phyloP scores from a whole-genome alignment of 1,140 invertebrate species.

The Dendrolimus punctatus region DNA sequence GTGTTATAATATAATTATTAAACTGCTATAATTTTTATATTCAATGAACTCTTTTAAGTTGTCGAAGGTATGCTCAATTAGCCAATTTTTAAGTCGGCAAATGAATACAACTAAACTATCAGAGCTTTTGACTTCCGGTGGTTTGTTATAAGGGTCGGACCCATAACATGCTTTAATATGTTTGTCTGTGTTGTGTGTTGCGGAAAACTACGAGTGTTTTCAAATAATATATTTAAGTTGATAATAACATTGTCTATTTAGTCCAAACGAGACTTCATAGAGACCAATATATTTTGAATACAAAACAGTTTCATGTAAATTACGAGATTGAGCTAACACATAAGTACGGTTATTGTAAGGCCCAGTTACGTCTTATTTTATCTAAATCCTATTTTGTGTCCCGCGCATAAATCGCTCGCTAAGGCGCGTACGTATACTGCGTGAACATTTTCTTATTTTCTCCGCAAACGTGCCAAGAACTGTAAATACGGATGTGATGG shows the following conservation, averaged over 20 bases:
- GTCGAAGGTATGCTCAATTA: no score
- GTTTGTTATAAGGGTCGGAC: no score
- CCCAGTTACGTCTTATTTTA: slow-evolving; percentile 54
- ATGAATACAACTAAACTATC: no score
- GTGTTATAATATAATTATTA: no score
- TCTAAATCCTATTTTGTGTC: slow-evolving; percentile 65
- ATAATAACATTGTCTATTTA: slow-evolving; percentile 33
- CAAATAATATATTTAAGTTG: no score
- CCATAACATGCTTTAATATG: no score
- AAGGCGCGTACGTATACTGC: slow-evolving; percentile 46
- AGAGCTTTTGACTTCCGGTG: no score
- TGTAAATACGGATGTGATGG: slow-evolving; percentile 45
- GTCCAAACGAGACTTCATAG: not conserved
- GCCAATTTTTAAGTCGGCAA: no score
- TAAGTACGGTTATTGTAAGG: slow-evolving; percentile 29
- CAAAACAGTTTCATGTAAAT: slow-evolving; percentile 35
- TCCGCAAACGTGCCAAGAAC: slow-evolving; percentile 61
- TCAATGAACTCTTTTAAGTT: no score
- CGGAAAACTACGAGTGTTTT: no score
- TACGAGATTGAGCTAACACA: slow-evolving; percentile 30
- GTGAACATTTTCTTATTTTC: slow-evolving; percentile 66
- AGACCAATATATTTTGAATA: not conserved
- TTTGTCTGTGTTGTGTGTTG: no score
- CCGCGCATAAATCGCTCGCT: slow-evolving; percentile 58
- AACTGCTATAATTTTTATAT: no score